Base-by-base conservation (phyloP, 2,113 vertebrate species). In the Hassar affinis region DNA sequence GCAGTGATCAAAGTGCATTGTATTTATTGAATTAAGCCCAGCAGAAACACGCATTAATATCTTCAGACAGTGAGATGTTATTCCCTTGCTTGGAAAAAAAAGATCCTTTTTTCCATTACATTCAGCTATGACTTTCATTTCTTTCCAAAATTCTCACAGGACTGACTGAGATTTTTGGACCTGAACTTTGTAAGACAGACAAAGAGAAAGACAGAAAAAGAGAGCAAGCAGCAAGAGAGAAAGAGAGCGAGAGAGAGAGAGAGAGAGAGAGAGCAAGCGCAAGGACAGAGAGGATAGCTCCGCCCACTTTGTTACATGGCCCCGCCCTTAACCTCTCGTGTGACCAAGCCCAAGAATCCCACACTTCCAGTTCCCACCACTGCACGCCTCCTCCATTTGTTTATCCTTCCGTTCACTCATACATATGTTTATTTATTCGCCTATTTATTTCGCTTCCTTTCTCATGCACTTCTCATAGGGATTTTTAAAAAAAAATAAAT, bases 311-410 rank as follows among this genome's bases (percentile, higher is more conserved):
- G 61, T 76, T 77, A 87, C 86, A 89, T 90, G 87, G 87, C 88
- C 74, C 89, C 15, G 54, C 89, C 87, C 82, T 80, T 88, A 88
- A 86, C 88, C 90, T 90, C 82, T 76, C 51, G 71, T 79, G 88
- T 91, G 91, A 91, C 86, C 71, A 52, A 72, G 78, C 71, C 61
- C 80, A 87, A 87, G 83, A 88, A 83, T 85, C 91, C 90, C 78
- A 51, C 85, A 91, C 91, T 86, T 90, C 91, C 82, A 90, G 91
- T 94, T 94, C 92, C 94, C 94, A 93, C 87, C 69, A 20, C 82
- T 79, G 83, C 84, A 87, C 90, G 86, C 85, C 62, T 87, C 79
- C 91, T 86, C 66, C 33, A 89, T 93, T 92, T 92, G 92, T 93
- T 93, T 93, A 92, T 89, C 86, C 82, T 1, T 85, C 84, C 79